phyloP scores from a whole-genome alignment of 1,140 invertebrate species.

The Neuroterus valhalla region DNA sequence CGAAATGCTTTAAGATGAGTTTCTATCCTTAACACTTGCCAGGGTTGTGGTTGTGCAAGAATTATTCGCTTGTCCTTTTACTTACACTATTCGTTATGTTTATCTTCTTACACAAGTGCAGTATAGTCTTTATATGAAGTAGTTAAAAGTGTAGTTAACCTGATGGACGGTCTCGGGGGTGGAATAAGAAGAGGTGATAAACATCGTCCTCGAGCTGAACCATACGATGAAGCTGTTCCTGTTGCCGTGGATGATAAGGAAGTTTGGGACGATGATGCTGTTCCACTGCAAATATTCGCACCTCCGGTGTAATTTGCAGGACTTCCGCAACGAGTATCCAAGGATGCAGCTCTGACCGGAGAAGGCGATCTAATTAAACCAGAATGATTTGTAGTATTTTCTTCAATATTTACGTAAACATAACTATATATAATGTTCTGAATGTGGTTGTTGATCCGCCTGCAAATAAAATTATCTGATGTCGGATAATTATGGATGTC shows the following conservation, averaged over 20 bases:
- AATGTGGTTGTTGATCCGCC: too few species aligned
- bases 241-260: conserved; percentile 78
- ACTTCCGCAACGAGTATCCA: conserved; percentile 80
- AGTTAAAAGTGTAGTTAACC: conserved; percentile 45
- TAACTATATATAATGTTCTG: too few species aligned
- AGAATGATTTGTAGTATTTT: too few species aligned
- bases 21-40: too few species aligned
- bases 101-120: too few species aligned
- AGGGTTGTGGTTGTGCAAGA: too few species aligned
- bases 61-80: too few species aligned
- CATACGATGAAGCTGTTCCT: conserved; percentile 73
- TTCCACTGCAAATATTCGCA: conserved; percentile 57
- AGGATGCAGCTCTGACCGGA: conserved; percentile 82
- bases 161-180: conserved; percentile 74
- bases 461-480: too few species aligned
- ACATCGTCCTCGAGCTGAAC: conserved; percentile 73
- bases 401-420: too few species aligned
- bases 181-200: conserved; percentile 84
- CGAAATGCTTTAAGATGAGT: too few species aligned
- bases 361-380: conserved; percentile 79
- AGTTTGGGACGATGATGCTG: conserved; percentile 76
- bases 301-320: conserved; percentile 67
- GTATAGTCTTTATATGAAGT: conserved; percentile 4
- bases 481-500: too few species aligned
- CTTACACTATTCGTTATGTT: too few species aligned